Evolutionary conservation across 1,140 invertebrate genomes (phyloP).

Genomic region (Pseudomyrmex sp.): DNA sequence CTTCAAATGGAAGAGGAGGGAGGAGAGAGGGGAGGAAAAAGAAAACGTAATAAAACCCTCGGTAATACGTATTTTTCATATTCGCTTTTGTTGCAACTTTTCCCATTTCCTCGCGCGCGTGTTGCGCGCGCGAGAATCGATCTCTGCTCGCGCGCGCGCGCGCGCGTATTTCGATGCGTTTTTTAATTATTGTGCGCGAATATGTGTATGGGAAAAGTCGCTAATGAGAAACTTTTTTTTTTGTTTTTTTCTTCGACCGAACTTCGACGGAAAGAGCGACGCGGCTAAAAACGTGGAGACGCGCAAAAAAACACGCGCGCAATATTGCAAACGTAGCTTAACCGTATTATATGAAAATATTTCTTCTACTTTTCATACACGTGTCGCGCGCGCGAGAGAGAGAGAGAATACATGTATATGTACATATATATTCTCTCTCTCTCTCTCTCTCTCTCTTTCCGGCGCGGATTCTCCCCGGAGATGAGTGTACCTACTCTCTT

Average conservation of each 20-base stretch:
- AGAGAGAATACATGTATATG: background rate
- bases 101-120: background rate
- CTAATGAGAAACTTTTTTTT: conserved; percentile 24
- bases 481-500: conserved; percentile 7
- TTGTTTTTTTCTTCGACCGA: too few relatives aligned
- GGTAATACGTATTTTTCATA: conserved; percentile 17
- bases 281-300: background rate
- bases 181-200: conserved; percentile 7
- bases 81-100: conserved; percentile 6
- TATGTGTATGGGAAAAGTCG: background rate
- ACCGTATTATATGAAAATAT: conserved; percentile 17
- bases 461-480: background rate
- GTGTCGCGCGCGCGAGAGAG: background rate
- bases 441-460: too few relatives aligned
- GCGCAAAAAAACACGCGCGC: too few relatives aligned
- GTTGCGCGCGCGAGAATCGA: background rate
- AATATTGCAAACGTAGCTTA: background rate
- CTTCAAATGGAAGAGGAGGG: background rate
- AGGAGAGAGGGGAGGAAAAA: background rate
- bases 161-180: conserved; percentile 12
- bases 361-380: background rate
- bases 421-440: too few relatives aligned
- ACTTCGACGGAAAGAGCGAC: background rate
- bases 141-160: background rate
- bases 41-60: background rate